Evolutionary conservation across 2,888 invertebrate genomes (phyloP), one percentile per base, ranked within the genome.

Genomic region (Dioctria rufipes): DNA sequence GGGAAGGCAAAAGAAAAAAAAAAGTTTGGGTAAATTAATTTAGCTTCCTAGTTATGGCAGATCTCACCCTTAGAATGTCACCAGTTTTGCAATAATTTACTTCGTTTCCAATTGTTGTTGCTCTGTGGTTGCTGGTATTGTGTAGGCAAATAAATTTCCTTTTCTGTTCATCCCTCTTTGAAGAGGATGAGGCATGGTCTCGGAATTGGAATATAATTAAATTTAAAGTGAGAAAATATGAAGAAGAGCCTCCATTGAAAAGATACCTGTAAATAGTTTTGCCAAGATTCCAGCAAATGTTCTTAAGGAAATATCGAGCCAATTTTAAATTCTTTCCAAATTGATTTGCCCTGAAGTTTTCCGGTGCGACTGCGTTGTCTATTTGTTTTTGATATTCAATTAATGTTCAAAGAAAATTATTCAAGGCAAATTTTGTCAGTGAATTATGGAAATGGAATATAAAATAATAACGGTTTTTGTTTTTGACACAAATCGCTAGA

Each of bases 91-190:
- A 37, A 69, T 69, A 69, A 69, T 69, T 69, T 51, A 69, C 69
- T 69, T 43, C 51, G 25, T 25, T 69, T 37, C 51, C 69, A 69
- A 69, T 51, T 69, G 25, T 25, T 69, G 69, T 69, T 54, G 54
- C 54, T 69, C 0, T 25, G 25, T 25, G 25, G 25, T 25, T 25
- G 25, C 25, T 25, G 25, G 25, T 25, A 25, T 25, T 25, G 25
- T 25, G 69, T 69, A 69, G 69, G 69, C 69, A 69, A 69, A 69
- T 69, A 69, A 25, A 69, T 69, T 69, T 69, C 49, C 49, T 39
- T 51, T 51, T 51, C 69, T 51, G 25, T 25, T 25, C 25, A 25
- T 51, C n/a, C 51, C 69, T 37, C 25, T 37, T 51, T 8, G 25
- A 51, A 69, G 51, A 39, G 69, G 51, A 39, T 69, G 51, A 51